These are phyloP conservation scores for Rhinoderma darwinii DNA, from an alignment of 2,113 vertebrate species.

Conservation along the genomic window DNA sequence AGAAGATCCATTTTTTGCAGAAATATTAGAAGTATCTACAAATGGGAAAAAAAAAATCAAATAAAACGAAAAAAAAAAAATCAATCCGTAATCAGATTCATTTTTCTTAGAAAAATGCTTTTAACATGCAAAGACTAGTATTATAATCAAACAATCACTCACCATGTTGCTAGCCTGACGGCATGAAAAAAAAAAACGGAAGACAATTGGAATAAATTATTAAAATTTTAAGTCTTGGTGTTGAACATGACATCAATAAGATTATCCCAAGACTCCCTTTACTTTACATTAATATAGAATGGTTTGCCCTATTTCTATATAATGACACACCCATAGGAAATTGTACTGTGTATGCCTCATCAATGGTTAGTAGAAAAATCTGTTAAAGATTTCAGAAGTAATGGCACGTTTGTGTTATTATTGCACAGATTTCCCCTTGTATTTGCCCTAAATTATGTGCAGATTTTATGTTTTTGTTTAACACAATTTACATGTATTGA, in stretches of 20 bases:
- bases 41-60: conserved; percentile 60
- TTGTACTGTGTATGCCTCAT: no score
- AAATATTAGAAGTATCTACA: conserved; percentile 95
- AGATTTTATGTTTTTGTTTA: no score
- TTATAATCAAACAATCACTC: conserved; percentile 74
- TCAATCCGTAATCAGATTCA: neutral
- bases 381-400: neutral
- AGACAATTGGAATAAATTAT: neutral
- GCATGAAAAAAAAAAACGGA: conserved; percentile 78
- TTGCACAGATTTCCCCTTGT: no score
- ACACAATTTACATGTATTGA: neutral
- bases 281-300: neutral
- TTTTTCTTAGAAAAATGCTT: neutral
- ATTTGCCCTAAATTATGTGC: no score
- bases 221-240: neutral
- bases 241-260: neutral
- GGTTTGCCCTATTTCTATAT: no score
- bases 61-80: neutral
- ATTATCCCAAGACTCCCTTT: neutral
- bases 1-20: conserved; percentile 99
- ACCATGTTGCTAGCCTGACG: conserved; percentile 99
- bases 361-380: neutral
- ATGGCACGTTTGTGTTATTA: no score
- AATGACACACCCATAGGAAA: no score
- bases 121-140: conserved; percentile 65